Evolutionary conservation across 2,113 vertebrate genomes (phyloP).

Genomic region (Paradisaea rubra): DNA sequence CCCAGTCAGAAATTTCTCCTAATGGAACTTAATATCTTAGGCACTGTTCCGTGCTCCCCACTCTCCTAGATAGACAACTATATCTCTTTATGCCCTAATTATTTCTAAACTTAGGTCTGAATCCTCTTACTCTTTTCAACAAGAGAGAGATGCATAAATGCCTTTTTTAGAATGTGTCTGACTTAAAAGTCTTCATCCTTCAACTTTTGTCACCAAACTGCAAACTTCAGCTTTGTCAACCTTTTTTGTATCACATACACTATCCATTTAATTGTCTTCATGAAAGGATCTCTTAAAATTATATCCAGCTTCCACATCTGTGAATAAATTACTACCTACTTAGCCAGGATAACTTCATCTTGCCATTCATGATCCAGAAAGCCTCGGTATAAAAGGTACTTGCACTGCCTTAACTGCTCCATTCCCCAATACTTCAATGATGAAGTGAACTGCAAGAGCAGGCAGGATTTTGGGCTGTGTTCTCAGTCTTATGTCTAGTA

Average conservation of each 20-base stretch:
- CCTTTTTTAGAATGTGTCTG: conserved; percentile 10
- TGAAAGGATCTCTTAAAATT: background rate
- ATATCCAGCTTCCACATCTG: background rate
- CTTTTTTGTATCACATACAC: background rate
- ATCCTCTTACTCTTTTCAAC: conserved; percentile 9
- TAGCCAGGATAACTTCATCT: background rate
- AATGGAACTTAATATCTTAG: background rate
- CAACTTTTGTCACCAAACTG: background rate
- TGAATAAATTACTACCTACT: background rate
- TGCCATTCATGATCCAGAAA: background rate
- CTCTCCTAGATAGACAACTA: conserved; percentile 10
- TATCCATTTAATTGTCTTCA: background rate
- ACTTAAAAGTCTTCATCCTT: background rate
- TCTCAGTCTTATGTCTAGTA: background rate
- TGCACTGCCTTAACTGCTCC: background rate
- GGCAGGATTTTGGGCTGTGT: background rate
- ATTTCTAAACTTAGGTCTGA: conserved; percentile 45
- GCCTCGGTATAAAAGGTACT: background rate
- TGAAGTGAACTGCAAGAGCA: background rate
- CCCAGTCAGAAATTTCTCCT: background rate
- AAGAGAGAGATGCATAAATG: background rate
- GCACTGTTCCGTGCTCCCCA: background rate
- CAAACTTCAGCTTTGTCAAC: background rate
- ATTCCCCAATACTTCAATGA: background rate
- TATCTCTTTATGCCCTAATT: conserved; percentile 19